phyloP scores from a whole-genome alignment of 2,888 invertebrate genomes.

The Nezara viridula region DNA sequence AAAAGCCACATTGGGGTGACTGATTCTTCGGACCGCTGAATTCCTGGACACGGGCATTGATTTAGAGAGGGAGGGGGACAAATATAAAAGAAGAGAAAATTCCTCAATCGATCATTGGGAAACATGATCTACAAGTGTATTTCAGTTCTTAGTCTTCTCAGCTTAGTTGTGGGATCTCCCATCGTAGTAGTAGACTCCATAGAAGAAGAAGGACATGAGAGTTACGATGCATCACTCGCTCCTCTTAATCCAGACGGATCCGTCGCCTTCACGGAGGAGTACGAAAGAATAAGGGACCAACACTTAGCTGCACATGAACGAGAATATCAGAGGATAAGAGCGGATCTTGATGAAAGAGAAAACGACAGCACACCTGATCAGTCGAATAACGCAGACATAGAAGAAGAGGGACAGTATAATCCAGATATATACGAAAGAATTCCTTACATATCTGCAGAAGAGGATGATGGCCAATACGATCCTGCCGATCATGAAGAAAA shows the following conservation, averaged over 20 bases:
- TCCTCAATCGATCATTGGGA: neutral
- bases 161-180: neutral
- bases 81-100: neutral
- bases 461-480: neutral
- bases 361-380: neutral
- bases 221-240: neutral
- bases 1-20: neutral
- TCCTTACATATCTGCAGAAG: neutral
- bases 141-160: neutral
- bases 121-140: neutral
- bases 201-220: neutral
- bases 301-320: neutral
- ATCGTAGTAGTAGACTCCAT: neutral
- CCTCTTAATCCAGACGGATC: constrained; percentile 56
- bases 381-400: neutral
- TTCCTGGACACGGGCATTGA: neutral
- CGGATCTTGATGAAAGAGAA: neutral
- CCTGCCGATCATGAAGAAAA: neutral
- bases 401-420: neutral
- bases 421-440: neutral
- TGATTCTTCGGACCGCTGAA: neutral
- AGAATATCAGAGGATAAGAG: neutral
- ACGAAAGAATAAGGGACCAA: constrained; percentile 22
- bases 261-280: constrained; percentile 61
- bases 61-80: neutral